phyloP scores from a whole-genome alignment of 2,113 vertebrate genomes.

The Trinectes maculatus region DNA sequence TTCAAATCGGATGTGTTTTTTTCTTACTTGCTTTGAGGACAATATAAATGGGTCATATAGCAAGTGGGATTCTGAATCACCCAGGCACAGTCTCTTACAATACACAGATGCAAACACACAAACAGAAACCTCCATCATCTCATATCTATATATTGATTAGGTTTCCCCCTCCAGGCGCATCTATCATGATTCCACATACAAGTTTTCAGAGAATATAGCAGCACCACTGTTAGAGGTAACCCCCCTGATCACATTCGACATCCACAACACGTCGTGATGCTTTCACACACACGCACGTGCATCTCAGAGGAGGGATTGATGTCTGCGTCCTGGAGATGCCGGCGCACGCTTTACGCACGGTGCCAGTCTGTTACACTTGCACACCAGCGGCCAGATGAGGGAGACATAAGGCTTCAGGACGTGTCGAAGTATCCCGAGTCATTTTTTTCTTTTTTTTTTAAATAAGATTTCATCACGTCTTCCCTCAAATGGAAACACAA shows the following conservation, averaged over 20 bases:
- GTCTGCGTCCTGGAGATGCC: conserved; percentile 47
- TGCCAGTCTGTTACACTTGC: conserved; percentile 69
- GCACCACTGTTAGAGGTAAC: not conserved
- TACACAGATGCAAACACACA: no score
- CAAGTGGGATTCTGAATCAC: no score
- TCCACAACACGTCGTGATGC: conserved; percentile 12
- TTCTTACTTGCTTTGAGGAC: no score
- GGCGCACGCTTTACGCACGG: conserved; percentile 71
- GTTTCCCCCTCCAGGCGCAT: not conserved
- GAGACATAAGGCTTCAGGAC: conserved; percentile 78
- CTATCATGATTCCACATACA: not conserved
- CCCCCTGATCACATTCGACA: conserved; percentile 19
- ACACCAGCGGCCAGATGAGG: conserved; percentile 78
- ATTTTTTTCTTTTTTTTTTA: conserved; percentile 27
- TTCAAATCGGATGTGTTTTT: no score
- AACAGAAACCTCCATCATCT: no score
- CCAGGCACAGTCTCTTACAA: no score
- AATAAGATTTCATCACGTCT: conserved; percentile 68
- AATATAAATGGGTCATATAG: no score
- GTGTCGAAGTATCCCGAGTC: conserved; percentile 68
- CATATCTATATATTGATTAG: no score
- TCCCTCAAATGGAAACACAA: conserved; percentile 62
- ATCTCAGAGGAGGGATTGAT: conserved; percentile 10
- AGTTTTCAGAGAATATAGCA: conserved; percentile 25
- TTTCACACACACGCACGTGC: conserved; percentile 3